A percentile compares a stretch with the other conserved stretches of the same genome.
phyloP scores from a whole-genome alignment of 2,797 vertebrate genomes.

The Nothura maculosa region DNA sequence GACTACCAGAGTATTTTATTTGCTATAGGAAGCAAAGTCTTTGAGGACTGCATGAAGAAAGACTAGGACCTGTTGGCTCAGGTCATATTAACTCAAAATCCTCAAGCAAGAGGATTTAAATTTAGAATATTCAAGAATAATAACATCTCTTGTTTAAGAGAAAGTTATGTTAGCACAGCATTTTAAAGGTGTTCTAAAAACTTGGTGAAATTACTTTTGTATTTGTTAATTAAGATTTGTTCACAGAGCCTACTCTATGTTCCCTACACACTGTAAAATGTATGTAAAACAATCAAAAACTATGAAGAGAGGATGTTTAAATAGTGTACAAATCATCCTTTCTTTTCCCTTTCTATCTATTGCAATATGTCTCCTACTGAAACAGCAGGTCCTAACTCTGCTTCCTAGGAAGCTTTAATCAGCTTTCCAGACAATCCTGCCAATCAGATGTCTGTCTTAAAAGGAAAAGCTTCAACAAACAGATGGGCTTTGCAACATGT shows the following conservation, averaged over 20 bases:
- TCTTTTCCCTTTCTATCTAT: background rate
- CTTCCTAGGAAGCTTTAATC: background rate
- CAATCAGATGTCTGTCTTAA: background rate
- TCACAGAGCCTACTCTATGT: background rate
- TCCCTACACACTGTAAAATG: background rate
- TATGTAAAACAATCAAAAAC: background rate
- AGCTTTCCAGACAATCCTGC: background rate
- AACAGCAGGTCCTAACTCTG: background rate
- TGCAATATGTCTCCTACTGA: background rate
- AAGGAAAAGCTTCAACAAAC: constrained; percentile 7
- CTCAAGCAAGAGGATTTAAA: background rate
- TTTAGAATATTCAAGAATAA: background rate
- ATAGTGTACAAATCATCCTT: background rate
- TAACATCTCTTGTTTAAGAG: background rate
- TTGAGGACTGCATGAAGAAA: background rate
- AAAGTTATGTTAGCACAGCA: background rate
- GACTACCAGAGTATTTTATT: background rate
- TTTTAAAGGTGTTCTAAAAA: background rate
- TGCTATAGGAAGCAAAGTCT: background rate
- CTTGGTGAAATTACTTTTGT: background rate
- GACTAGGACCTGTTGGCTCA: background rate
- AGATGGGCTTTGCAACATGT: constrained; percentile 37
- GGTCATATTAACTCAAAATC: background rate
- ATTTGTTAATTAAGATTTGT: background rate
- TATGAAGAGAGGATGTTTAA: background rate